A percentile compares a stretch with the other conserved stretches of the same genome.
Conservation (phyloP, 64 coral and sea anemone species). For the Montipora efflorescens region DNA sequence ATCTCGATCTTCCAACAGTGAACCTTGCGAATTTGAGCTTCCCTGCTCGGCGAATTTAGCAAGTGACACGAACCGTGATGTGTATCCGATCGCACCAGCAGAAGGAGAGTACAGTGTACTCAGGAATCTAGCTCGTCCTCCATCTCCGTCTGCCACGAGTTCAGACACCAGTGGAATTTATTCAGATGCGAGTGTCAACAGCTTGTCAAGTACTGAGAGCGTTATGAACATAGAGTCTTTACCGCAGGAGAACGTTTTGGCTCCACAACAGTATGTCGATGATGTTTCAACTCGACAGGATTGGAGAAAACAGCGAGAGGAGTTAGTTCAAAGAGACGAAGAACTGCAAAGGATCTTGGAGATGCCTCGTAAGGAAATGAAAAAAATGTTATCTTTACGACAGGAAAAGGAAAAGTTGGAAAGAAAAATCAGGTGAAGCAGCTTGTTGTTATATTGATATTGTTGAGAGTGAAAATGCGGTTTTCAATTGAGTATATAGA, state of each 20-base stretch:
- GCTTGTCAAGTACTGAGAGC: conserved; percentile 8
- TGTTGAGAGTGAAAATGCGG: too few species aligned
- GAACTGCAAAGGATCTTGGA: conserved; percentile 17
- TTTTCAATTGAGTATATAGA: not conserved
- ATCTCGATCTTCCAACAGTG: not conserved
- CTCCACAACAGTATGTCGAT: not conserved
- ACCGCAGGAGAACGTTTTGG: not conserved
- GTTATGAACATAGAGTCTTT: not conserved
- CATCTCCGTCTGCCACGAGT: not conserved
- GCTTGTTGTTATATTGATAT: not conserved
- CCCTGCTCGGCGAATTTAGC: not conserved
- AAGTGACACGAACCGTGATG: not conserved
- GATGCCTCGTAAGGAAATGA: conserved; percentile 9
- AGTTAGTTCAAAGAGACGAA: conserved; percentile 3
- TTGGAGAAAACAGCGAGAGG: not conserved
- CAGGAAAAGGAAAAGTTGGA: conserved; percentile 50
- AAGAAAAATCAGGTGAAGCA: conserved; percentile 37
- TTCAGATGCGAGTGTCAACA: not conserved
- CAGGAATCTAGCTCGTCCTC: not conserved
- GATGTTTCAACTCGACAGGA: not conserved
- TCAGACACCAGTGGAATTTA: conserved; percentile 31
- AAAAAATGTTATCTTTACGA: conserved; percentile 27
- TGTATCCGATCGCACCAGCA: not conserved
- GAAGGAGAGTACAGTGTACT: not conserved
- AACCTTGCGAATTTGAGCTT: not conserved